Conservation (phyloP, 2,888 invertebrate genomes). For the Diaperis boleti region DNA sequence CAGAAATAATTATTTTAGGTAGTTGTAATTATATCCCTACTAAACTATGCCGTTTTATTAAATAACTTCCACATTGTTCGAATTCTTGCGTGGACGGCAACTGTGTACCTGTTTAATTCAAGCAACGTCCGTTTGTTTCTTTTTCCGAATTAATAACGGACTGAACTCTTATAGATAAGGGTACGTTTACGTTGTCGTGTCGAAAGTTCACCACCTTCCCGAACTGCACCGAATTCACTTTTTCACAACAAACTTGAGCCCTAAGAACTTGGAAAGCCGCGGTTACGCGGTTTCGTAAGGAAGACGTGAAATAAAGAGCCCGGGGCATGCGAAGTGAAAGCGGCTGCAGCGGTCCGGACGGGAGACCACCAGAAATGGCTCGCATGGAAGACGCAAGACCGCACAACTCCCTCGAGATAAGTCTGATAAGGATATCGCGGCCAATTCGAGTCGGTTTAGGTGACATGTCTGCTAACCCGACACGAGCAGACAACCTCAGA, state of each 20-base stretch:
- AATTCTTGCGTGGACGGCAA: constrained; percentile 11
- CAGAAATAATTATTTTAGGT: constrained; percentile 21
- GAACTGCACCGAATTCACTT: too few relatives aligned
- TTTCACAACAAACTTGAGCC: constrained; percentile 9
- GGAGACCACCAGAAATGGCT: constrained; percentile 45
- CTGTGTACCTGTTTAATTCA: too few relatives aligned
- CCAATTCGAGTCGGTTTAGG: constrained; percentile 44
- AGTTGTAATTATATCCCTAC: constrained; percentile 14
- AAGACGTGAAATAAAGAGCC: constrained; percentile 34
- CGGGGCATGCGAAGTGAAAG: constrained; percentile 34
- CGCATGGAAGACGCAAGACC: constrained; percentile 48
- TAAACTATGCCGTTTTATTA: constrained; percentile 20
- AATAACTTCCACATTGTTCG: constrained; percentile 11
- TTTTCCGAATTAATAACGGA: too few relatives aligned
- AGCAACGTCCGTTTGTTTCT: too few relatives aligned
- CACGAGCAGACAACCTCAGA: constrained; percentile 46
- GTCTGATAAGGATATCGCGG: constrained; percentile 48
- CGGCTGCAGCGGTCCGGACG: constrained; percentile 38
- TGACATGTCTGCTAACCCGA: constrained; percentile 46
- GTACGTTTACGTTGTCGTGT: too few relatives aligned
- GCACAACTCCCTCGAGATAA: constrained; percentile 49
- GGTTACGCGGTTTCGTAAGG: constrained; percentile 28
- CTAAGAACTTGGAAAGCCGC: constrained; percentile 25
- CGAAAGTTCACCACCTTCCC: too few relatives aligned
- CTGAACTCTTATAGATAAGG: too few relatives aligned